A percentile compares a stretch with the other conserved stretches of the same genome.
Conservation (phyloP, 2,888 invertebrate genomes). For the Salticus scenicus region DNA sequence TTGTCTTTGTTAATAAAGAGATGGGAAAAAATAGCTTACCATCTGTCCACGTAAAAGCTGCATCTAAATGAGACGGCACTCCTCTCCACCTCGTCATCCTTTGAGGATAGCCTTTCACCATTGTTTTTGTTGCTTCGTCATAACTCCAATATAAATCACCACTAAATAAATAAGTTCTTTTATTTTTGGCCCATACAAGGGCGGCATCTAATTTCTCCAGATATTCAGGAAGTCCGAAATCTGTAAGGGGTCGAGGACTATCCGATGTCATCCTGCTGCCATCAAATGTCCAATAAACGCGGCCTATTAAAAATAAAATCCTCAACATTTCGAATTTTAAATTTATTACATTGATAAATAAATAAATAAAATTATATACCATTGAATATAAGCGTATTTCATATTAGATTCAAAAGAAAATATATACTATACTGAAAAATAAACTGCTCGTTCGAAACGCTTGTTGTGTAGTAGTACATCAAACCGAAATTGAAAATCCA, state of each 20-base stretch:
- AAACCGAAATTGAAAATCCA: no score
- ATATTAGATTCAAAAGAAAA: no score
- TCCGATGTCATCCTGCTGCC: conserved; percentile 83
- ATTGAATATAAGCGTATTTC: no score
- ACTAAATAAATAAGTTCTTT: conserved; percentile 78
- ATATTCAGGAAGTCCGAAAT: conserved; percentile 81
- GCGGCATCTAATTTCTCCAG: conserved; percentile 83
- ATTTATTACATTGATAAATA: no score
- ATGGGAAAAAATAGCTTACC: no score
- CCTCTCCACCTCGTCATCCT: conserved; percentile 96
- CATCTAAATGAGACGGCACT: conserved; percentile 90
- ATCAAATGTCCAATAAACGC: conserved; percentile 83
- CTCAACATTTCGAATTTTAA: no score
- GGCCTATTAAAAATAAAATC: no score
- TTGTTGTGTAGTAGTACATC: no score
- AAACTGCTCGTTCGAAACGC: no score
- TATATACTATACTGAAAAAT: no score
- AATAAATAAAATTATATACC: no score
- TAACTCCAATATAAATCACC: conserved; percentile 83
- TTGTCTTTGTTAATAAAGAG: no score
- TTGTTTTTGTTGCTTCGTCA: conserved; percentile 77
- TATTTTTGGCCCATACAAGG: conserved; percentile 82
- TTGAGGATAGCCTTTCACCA: conserved; percentile 94
- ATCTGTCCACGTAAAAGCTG: conserved; percentile 88
- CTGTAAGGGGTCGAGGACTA: conserved; percentile 82